Percentiles rank a stretch among this genome's conserved stretches.
Evolutionary conservation across 2,797 vertebrate genomes (phyloP).

Genomic region (Clarias pachynema): DNA sequence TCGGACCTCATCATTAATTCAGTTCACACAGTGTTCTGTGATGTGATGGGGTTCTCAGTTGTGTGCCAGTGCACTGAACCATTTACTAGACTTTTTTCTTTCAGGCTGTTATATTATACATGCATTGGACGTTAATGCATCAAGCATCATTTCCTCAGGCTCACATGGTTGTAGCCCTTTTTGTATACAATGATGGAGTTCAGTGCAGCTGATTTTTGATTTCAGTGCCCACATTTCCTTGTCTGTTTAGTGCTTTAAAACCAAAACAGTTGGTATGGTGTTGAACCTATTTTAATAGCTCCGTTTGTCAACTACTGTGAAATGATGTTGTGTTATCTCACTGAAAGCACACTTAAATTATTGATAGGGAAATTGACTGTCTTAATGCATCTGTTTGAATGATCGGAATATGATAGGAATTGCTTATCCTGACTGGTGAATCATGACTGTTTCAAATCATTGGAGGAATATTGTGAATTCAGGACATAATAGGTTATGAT

Average conservation of each 20-base stretch:
- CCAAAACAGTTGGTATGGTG: not conserved
- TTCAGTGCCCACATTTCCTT: conserved; percentile 18
- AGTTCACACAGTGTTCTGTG: conserved; percentile 25
- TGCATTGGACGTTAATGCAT: not conserved
- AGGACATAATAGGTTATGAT: not conserved
- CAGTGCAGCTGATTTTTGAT: conserved; percentile 19
- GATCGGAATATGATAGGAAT: conserved; percentile 7
- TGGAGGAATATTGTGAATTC: not conserved
- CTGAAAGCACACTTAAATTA: conserved; percentile 45
- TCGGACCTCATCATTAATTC: conserved; percentile 27
- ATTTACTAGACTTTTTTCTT: not conserved
- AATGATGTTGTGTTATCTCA: conserved; percentile 29
- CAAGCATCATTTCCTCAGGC: conserved; percentile 21
- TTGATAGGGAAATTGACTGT: conserved; percentile 40
- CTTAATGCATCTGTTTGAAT: conserved; percentile 34
- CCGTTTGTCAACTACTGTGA: conserved; percentile 28
- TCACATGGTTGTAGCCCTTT: not conserved
- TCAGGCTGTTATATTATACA: conserved; percentile 3
- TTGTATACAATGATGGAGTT: conserved; percentile 1
- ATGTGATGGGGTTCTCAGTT: conserved; percentile 6
- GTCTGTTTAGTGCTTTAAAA: conserved; percentile 14
- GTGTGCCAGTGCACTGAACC: conserved; percentile 24
- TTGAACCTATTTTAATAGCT: conserved; percentile 17
- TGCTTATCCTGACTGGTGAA: conserved; percentile 4
- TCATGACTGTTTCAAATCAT: conserved; percentile 1